phyloP scores from a whole-genome alignment of 2,797 vertebrate genomes.

The Spatula clypeata region DNA sequence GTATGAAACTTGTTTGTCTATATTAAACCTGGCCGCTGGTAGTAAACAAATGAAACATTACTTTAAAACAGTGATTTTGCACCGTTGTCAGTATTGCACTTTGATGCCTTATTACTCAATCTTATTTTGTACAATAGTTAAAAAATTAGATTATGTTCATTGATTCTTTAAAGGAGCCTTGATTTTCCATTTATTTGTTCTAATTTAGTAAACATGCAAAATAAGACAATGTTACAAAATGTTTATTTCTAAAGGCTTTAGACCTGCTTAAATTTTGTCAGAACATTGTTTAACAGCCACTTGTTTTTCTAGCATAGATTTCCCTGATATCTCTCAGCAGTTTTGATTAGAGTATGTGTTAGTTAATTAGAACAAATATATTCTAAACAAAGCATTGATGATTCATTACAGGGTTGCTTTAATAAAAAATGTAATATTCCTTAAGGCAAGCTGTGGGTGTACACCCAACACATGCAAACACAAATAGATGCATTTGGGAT shows the following conservation, averaged over 20 bases:
- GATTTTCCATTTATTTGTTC: background rate
- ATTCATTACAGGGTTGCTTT: background rate
- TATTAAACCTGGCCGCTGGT: background rate
- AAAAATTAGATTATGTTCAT: background rate
- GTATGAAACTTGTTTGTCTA: background rate
- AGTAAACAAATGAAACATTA: constrained; percentile 3
- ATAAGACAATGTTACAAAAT: background rate
- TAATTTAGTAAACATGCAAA: background rate
- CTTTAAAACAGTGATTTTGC: constrained; percentile 1
- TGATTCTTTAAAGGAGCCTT: background rate
- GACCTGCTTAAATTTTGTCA: background rate
- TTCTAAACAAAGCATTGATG: background rate
- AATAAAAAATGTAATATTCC: background rate
- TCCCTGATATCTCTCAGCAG: background rate
- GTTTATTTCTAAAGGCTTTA: background rate
- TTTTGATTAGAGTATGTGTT: background rate
- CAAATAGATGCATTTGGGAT: background rate
- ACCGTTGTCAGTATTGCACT: background rate
- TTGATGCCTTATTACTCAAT: background rate
- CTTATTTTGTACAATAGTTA: background rate
- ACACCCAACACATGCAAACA: background rate
- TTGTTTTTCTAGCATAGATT: background rate
- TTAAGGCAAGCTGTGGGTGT: background rate
- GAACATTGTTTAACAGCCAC: background rate
- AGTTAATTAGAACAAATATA: background rate